phyloP scores from a whole-genome alignment of 1,140 invertebrate genomes.

The Platorchestia sp. region DNA sequence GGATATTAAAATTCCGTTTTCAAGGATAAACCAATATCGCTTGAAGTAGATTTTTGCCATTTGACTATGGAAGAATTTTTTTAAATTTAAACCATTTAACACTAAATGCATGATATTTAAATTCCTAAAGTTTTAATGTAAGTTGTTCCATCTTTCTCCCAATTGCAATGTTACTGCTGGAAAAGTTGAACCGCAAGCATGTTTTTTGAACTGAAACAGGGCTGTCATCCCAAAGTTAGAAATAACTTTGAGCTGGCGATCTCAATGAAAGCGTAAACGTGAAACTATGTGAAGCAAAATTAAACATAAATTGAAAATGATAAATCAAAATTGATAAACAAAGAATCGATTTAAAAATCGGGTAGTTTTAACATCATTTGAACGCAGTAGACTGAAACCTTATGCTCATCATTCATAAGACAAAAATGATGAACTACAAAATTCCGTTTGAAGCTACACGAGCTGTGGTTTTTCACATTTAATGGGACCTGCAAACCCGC shows the following conservation, averaged over 20 bases:
- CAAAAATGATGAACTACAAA: too few relatives aligned
- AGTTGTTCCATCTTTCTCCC: neutral
- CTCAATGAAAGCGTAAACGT: too few relatives aligned
- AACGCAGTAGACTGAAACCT: neutral
- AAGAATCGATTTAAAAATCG: too few relatives aligned
- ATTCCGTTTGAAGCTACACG: too few relatives aligned
- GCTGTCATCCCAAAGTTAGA: too few relatives aligned
- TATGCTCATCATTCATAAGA: neutral
- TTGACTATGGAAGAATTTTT: neutral
- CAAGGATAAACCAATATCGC: neutral
- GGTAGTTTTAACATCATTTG: neutral
- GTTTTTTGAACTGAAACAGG: too few relatives aligned
- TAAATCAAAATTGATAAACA: neutral
- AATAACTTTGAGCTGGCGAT: too few relatives aligned
- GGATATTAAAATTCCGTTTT: neutral
- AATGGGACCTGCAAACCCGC: too few relatives aligned
- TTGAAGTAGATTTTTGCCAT: neutral
- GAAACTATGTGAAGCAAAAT: too few relatives aligned
- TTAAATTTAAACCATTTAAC: neutral
- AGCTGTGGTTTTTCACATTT: too few relatives aligned
- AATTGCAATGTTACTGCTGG: neutral
- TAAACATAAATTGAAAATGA: neutral
- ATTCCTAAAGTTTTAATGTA: neutral
- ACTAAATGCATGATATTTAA: neutral
- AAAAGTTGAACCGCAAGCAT: too few relatives aligned